Evolutionary conservation across 92 coral and sea anemone genomes (phyloP), one percentile per base, ranked within the genome.

Genomic region (Nematostella vectensis): DNA sequence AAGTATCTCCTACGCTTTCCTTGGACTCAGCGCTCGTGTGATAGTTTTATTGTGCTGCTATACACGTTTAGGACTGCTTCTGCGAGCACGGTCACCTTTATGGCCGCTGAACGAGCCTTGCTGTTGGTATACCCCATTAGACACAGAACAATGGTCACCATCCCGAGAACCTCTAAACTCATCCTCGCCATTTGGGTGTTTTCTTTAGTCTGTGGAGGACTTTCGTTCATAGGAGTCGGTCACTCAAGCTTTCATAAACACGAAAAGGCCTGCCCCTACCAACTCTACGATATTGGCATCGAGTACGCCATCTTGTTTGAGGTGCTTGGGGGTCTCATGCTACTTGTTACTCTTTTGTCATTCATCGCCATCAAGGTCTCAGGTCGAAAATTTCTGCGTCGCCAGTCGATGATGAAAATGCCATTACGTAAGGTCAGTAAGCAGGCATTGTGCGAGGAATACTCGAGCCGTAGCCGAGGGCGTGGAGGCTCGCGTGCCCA

Each of bases 61-160:
- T 84, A 84, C 57, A 74, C 77, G 4, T 84, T 79, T 30, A 87
- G 94, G 8, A 27, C 64, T 50, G 87, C 94, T 10, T 74, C 94
- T 0, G 83, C 83, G 11, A 60, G 79, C 6, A 84, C 94, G 4
- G 88, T 84, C 31, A 84, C 94, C 2, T 57, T 69, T 11, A 84
- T 84, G 24, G 94, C 94, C 2, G 65, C 73, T 4, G 94, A 84
- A 39, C 67, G 94, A 1, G 68, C 94, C 11, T 48, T 80, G 12
- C 62, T 84, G 4, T 48, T 84, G 2, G 69, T 61, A 12, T 65
- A 58, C 8, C 94, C 94, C 15, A 31, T 84, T 8, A 65, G 65
- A 40, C 88, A 84, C 28, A 85, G 78, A 54, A 84, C 83, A 9
- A 45, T 50, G 49, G 64, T 80, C 22, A 79, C 83, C 16, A 26